A percentile compares a stretch with the other conserved stretches of the same genome.
phyloP scores from a whole-genome alignment of 2,888 invertebrate species.

The Tetanocera ferruginea region DNA sequence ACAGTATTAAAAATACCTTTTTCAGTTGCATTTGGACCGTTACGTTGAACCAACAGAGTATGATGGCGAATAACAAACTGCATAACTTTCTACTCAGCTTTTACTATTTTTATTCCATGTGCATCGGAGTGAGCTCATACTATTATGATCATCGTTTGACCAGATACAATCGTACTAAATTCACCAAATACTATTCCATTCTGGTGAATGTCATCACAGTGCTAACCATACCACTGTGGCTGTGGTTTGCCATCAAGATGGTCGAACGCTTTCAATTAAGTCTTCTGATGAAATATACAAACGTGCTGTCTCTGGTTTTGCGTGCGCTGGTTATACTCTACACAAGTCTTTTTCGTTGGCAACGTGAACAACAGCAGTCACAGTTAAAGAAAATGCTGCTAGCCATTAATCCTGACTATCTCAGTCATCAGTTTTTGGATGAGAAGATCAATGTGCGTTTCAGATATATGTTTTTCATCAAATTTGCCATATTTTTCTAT shows the following conservation, averaged over 20 bases:
- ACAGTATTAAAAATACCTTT: too few species aligned
- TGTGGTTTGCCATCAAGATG: neutral
- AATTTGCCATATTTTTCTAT: neutral
- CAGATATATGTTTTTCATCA: neutral
- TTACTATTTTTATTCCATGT: neutral
- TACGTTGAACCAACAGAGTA: too few species aligned
- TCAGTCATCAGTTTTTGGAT: neutral
- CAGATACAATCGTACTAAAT: neutral
- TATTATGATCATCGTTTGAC: neutral
- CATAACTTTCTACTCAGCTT: neutral
- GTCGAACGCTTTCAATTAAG: neutral
- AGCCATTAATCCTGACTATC: neutral
- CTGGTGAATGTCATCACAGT: neutral
- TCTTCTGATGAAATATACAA: neutral
- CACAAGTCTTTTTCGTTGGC: neutral
- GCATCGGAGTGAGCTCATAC: neutral
- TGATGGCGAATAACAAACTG: neutral
- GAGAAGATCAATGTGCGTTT: neutral
- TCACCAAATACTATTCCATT: conserved; percentile 3
- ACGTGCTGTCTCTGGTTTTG: neutral
- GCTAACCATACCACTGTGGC: neutral
- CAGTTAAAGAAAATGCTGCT: neutral
- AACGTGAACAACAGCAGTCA: neutral
- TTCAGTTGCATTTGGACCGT: too few species aligned
- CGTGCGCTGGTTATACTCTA: neutral